A percentile compares a stretch with the other conserved stretches of the same genome.
Conservation (phyloP, 2,113 vertebrate species). For the Uria aalge region DNA sequence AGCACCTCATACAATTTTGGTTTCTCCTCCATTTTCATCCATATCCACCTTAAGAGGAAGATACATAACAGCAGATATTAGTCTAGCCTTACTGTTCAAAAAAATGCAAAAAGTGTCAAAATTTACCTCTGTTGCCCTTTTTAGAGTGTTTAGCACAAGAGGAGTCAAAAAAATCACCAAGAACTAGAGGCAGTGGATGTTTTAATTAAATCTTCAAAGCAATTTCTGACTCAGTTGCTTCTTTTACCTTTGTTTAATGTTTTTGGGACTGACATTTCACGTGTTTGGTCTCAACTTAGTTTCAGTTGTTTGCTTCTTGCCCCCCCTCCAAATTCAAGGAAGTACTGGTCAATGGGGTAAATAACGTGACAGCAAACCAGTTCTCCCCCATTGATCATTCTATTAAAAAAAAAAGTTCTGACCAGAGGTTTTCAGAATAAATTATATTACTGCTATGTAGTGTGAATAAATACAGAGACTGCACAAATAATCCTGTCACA, state of each 20-base stretch:
- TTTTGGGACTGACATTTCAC: background rate
- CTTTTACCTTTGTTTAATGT: background rate
- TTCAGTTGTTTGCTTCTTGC: background rate
- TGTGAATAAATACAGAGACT: background rate
- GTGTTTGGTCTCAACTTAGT: background rate
- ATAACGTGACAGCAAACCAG: background rate
- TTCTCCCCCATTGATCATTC: background rate
- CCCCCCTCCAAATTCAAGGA: background rate
- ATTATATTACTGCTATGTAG: rapidly evolving
- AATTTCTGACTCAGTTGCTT: background rate
- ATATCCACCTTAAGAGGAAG: background rate
- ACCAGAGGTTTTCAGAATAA: background rate
- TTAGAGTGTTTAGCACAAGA: background rate
- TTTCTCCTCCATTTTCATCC: background rate
- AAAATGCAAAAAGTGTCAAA: background rate
- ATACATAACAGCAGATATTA: background rate
- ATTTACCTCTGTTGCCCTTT: background rate
- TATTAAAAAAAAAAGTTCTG: background rate
- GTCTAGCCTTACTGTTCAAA: background rate
- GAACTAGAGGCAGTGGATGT: background rate
- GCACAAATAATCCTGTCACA: background rate
- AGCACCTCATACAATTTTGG: background rate
- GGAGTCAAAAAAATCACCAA: background rate
- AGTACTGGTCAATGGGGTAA: background rate
- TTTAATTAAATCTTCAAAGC: background rate